Evolutionary conservation across 2,797 vertebrate species (phyloP), one percentile per base, ranked within the genome.

Genomic region (Notoglanidium macrostoma): DNA sequence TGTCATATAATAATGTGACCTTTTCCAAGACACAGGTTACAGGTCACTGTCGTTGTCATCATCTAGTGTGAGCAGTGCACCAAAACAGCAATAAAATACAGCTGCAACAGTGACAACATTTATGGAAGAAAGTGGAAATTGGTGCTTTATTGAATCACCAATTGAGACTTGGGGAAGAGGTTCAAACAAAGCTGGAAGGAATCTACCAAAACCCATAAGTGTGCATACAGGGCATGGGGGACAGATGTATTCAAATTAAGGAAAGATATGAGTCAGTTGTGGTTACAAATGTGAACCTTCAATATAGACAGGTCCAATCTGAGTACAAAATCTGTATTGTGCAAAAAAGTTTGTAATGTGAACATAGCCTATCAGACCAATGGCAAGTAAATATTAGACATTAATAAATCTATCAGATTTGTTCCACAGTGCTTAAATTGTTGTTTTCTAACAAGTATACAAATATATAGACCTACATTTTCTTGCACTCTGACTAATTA

Each of bases 401-500:
- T 46, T 19, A 49, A 49, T n/a, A 29, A 65, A 81, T 29, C 19
- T 26, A 26, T 59, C 55, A 63, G 12, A 21, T 44, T 81, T 81
- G 78, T 63, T 81, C 46, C 57, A 63, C 23, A n/a, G 40, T 81
- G 40, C 2, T 61, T 54, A 7, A 9, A 72, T 59, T 44, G 23
- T 77, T 46, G 21, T 32, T 21, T 49, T 49, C 26, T 19, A 54
- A 51, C 8, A 29, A 57, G 7, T 9, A 84, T 35, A 55, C 11
- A 21, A 7, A 35, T 65, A 9, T 72, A 70, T 46, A 74, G 2
- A 74, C 8, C 9, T 14, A 78, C 14, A 68, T 83, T 81, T 73
- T 2, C 21, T 87, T 87, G 55, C 49, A 88, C 14, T 51, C 68
- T 57, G 29, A 85, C 17, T 63, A 87, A 72, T 51, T 68, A 86